Percentiles rank a stretch among this genome's conserved stretches.
phyloP scores from a whole-genome alignment of 2,888 invertebrate genomes.

The Andrena haemorrhoa region DNA sequence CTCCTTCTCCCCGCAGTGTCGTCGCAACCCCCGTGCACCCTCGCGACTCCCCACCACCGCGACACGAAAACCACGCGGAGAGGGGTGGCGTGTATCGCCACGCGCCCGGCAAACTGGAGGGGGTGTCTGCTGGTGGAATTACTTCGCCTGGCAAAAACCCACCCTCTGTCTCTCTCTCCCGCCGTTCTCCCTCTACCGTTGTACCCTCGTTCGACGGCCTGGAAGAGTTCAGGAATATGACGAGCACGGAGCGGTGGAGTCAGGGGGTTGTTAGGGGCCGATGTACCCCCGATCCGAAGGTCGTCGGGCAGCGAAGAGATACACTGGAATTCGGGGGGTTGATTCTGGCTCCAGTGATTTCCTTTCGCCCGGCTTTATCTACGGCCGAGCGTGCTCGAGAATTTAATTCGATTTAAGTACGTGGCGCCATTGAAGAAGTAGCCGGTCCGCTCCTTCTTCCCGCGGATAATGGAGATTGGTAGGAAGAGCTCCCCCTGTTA shows the following conservation, averaged over 20 bases:
- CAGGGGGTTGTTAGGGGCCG: conserved; percentile 44
- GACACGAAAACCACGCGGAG: conserved; percentile 51
- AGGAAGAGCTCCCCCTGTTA: neutral
- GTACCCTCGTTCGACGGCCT: conserved; percentile 19
- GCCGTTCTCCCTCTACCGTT: conserved; percentile 12
- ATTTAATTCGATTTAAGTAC: conserved; percentile 20
- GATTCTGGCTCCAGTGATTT: conserved; percentile 11
- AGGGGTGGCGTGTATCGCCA: conserved; percentile 72
- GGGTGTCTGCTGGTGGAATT: conserved; percentile 79
- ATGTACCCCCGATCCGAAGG: conserved; percentile 58
- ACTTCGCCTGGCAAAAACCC: conserved; percentile 74
- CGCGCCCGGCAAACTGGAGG: conserved; percentile 75
- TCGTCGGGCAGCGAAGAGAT: conserved; percentile 54
- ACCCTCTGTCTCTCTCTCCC: conserved; percentile 29
- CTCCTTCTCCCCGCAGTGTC: conserved; percentile 53
- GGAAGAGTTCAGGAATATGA: conserved; percentile 57
- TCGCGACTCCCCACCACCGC: conserved; percentile 49
- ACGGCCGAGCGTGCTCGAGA: neutral
- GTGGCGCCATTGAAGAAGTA: too few species aligned
- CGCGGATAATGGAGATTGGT: neutral
- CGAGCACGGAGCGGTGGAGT: conserved; percentile 26
- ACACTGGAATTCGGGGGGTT: conserved; percentile 52
- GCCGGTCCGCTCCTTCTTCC: neutral
- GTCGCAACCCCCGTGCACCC: conserved; percentile 59
- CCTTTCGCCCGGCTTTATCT: conserved; percentile 1